Percentiles rank a stretch among this genome's conserved stretches.
These are phyloP conservation scores for Seira sanloemensis DNA, from an alignment of 2,888 invertebrate species.

Conservation along the genomic window DNA sequence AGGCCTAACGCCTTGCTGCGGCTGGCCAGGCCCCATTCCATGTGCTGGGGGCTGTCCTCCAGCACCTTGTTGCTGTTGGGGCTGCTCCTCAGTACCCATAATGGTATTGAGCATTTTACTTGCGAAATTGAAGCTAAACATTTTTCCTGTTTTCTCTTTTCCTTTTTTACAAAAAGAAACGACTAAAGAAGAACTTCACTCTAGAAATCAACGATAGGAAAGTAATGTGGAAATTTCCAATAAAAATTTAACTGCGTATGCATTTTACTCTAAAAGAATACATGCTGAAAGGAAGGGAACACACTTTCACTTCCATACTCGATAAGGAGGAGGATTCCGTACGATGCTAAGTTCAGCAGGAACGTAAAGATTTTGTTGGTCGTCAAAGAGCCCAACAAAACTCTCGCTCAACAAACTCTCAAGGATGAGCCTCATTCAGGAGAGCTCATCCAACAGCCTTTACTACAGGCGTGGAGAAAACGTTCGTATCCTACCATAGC, in stretches of 20 bases:
- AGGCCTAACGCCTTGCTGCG: constrained; percentile 49
- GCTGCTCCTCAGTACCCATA: constrained; percentile 75
- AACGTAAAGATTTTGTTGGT: constrained; percentile 40
- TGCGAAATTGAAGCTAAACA: constrained; percentile 77
- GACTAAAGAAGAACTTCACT: too few relatives aligned
- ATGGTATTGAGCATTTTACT: constrained; percentile 77
- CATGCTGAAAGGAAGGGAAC: too few relatives aligned
- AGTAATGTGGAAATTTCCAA: too few relatives aligned
- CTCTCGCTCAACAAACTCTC: neutral
- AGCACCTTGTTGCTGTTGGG: constrained; percentile 61
- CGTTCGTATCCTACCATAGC: constrained; percentile 50
- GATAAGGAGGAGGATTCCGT: constrained; percentile 19
- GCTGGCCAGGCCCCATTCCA: constrained; percentile 55
- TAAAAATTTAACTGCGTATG: neutral
- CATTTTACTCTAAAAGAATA: too few relatives aligned
- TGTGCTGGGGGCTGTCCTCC: constrained; percentile 57
- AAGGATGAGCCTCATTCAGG: constrained; percentile 51
- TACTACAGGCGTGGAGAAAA: constrained; percentile 36
- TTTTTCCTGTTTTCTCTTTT: constrained; percentile 56
- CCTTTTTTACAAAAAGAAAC: neutral
- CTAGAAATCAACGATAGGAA: too few relatives aligned
- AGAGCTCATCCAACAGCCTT: constrained; percentile 57
- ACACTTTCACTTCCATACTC: constrained; percentile 46
- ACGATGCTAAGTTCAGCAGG: constrained; percentile 25
- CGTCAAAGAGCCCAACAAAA: constrained; percentile 20